Evolutionary conservation across 2,113 vertebrate genomes (phyloP), one percentile per base, ranked within the genome.

Genomic region (Podiceps cristatus): DNA sequence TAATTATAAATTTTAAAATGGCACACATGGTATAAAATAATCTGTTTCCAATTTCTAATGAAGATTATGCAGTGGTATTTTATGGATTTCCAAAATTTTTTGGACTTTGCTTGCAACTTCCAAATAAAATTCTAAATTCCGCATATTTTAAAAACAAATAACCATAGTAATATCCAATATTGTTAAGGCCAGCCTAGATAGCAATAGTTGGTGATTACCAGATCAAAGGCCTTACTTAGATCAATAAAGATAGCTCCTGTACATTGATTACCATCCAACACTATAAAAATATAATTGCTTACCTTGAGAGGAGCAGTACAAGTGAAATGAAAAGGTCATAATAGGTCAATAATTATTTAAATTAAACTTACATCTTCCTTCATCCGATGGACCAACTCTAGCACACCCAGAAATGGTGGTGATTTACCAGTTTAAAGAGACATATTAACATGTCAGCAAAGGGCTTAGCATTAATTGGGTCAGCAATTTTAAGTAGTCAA

Each of bases 271-370:
- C 83, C 83, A 97, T 95, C 82, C 89, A 88, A 88, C 83, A 91
- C 91, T 94, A 97, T 98, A 98, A 97, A 97, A 97, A 97, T 95
- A 97, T 98, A 98, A 98, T 97, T 97, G 93, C 92, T 98, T 97
- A 96, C 95, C 94, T 96, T 93, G 74, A 97, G 95, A 96, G 76
- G 68, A 97, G 82, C 88, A 96, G 88, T 91, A 85, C 73, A 93
- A 96, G 88, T 90, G 93, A 97, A 98, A 97, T 96, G 78, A 97
- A 97, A 94, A 94, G 95, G 97, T 95, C 95, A 95, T 86, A 80
- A 81, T 68, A 96, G 96, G 96, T 96, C 95, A 97, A 94, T 93
- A 97, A 97, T 98, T 98, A 98, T 98, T 98, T 97, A 95, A 98
- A 97, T 96, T 96, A 98, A 97, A 98, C 93, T 88, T 96, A 94